Percentiles rank a stretch among this genome's conserved stretches.
These are phyloP conservation scores for Anneissia japonica DNA, from an alignment of 35 echinoderm and acorn worm species.

Conservation along the genomic window DNA sequence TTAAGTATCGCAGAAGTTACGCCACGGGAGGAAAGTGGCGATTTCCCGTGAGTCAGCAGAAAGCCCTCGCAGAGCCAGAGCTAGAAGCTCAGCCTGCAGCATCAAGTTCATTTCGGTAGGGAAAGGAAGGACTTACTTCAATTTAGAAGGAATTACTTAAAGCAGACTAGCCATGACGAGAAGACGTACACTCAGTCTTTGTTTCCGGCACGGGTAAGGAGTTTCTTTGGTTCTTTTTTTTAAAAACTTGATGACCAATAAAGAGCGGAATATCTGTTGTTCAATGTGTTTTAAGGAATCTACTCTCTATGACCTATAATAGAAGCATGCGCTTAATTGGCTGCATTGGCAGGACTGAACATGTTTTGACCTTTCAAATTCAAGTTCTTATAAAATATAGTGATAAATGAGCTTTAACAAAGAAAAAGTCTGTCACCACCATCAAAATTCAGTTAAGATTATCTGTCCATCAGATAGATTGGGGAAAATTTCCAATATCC, in stretches of 20 bases:
- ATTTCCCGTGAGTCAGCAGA: constrained; percentile 1
- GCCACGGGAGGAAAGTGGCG: neutral
- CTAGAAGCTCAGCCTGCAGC: neutral
- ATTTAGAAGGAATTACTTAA: neutral
- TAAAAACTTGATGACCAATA: neutral
- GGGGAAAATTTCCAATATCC: no score
- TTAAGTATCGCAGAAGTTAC: neutral
- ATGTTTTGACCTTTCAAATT: neutral
- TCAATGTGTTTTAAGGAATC: neutral
- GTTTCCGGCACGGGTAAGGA: neutral
- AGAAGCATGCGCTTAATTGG: neutral
- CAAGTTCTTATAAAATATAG: neutral
- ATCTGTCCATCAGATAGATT: no score
- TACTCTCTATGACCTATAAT: neutral
- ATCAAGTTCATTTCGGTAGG: neutral
- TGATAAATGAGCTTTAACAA: no score
- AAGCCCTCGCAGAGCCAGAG: neutral
- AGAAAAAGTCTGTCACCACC: no score
- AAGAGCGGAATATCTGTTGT: neutral
- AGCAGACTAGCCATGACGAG: neutral
- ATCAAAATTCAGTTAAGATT: no score
- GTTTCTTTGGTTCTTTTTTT: neutral
- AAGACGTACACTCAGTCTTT: neutral
- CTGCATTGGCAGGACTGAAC: neutral
- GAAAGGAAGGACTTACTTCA: neutral